Conservation (phyloP, 2,888 invertebrate genomes). For the Colletes collaris region DNA sequence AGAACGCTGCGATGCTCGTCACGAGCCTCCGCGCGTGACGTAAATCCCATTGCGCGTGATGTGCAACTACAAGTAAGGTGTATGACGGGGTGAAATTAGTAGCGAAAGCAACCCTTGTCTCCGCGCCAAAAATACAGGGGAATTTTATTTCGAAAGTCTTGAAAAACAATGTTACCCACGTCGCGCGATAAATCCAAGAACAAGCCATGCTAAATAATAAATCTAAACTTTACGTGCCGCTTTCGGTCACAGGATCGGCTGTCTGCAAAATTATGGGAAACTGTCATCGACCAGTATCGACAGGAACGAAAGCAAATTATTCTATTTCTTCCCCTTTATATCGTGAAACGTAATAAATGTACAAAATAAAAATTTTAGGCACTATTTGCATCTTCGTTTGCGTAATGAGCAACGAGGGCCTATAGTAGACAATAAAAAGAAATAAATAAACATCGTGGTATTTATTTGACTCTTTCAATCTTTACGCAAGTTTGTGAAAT, state of each 20-base stretch:
- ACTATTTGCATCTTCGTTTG: too few relatives aligned
- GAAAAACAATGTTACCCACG: conserved; percentile 1
- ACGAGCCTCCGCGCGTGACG: conserved; percentile 47
- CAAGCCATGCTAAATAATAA: conserved; percentile 9
- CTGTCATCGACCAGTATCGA: neutral
- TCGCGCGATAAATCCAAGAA: too few relatives aligned
- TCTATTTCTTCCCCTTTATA: neutral
- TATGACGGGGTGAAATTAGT: conserved; percentile 44
- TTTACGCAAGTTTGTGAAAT: too few relatives aligned
- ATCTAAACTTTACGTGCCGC: conserved; percentile 19
- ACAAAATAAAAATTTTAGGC: too few relatives aligned
- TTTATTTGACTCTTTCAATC: too few relatives aligned
- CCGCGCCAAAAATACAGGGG: conserved; percentile 29
- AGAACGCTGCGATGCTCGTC: conserved; percentile 49
- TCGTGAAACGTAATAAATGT: too few relatives aligned
- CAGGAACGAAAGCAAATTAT: neutral
- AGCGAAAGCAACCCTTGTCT: conserved; percentile 30
- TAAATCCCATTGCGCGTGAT: conserved; percentile 62
- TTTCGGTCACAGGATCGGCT: neutral
- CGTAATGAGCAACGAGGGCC: too few relatives aligned
- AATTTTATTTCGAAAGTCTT: conserved; percentile 41
- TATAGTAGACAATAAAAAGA: too few relatives aligned
- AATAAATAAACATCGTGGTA: too few relatives aligned
- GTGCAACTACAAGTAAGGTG: conserved; percentile 60
- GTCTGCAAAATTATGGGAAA: conserved; percentile 14